Evolutionary conservation across 2,113 vertebrate genomes (phyloP).

Genomic region (Pantherophis guttatus): DNA sequence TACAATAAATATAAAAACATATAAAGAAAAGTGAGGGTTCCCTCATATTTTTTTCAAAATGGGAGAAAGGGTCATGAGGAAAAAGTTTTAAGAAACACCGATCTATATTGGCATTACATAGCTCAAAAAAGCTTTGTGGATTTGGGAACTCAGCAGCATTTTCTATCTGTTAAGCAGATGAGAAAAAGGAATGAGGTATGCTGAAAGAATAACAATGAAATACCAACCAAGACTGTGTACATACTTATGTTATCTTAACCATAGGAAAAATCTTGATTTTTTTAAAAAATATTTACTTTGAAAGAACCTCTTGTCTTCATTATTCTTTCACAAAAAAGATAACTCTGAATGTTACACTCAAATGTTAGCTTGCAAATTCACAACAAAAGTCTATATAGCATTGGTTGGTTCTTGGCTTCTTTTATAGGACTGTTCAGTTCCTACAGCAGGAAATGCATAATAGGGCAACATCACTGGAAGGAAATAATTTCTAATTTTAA

Average conservation of each 20-base stretch:
- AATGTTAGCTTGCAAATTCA: background rate
- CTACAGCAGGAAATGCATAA: background rate
- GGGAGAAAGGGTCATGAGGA: background rate
- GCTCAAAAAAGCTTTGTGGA: background rate
- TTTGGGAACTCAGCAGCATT: background rate
- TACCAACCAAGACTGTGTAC: no score
- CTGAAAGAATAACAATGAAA: background rate
- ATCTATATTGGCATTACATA: background rate
- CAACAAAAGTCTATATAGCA: background rate
- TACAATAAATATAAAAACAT: background rate
- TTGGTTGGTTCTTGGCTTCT: background rate
- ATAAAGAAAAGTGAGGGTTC: background rate
- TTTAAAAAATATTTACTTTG: background rate
- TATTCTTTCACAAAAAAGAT: background rate
- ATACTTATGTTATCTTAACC: background rate
- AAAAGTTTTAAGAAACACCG: background rate
- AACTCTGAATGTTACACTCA: background rate
- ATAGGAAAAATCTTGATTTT: background rate
- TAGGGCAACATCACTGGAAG: background rate
- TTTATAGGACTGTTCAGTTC: background rate
- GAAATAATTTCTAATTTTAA: background rate
- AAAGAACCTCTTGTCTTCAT: background rate
- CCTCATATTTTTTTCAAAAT: background rate
- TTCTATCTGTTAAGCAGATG: background rate
- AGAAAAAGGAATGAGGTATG: background rate